Base-by-base conservation (phyloP, 2,113 vertebrate species). In the Ictalurus punctatus region DNA sequence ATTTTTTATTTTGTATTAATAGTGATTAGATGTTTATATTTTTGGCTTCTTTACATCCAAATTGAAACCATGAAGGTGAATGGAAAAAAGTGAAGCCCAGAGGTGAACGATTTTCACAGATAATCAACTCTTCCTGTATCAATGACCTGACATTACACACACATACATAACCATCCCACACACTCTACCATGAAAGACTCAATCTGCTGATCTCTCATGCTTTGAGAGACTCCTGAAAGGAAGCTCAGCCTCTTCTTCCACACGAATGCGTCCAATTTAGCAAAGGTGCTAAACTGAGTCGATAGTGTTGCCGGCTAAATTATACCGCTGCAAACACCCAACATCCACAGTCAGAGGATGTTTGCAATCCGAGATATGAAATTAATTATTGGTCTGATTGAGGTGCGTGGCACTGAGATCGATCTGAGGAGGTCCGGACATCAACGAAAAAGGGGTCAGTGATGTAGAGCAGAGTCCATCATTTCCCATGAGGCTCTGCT, bases 221-320 rank as follows among this genome's bases (percentile, higher is more conserved):
- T 88, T 52, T 63, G 93, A 92, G 89, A 90, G 58, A 89, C 81
- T 80, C 84, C 88, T 91, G 88, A 93, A 93, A 93, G 91, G 91
- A 93, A 90, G 86, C 86, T 76, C 73, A 91, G 92, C 90, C 81
- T n/a, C 92, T 89, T 95, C 95, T 95, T 95, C 95, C 96, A 95
- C 94, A 95, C 94, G 95, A 95, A 92, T 95, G 95, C 94, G 92
- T 96, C 93, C 95, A 95, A 95, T 96, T 95, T 95, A 94, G 93
- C 92, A 93, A 93, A 94, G 94, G 95, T 96, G 94, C 93, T 94
- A 95, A 95, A 95, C 94, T 92, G 92, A 56, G 94, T 23, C 34
- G 94, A 96, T 96, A 94, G 94, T 91, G 91, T 91, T 94, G 91
- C 92, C 90, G 56, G 92, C 94, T 93, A 95, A 95, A 90, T 90